Conservation (phyloP, 2,113 vertebrate genomes). For the Raphicerus campestris region DNA sequence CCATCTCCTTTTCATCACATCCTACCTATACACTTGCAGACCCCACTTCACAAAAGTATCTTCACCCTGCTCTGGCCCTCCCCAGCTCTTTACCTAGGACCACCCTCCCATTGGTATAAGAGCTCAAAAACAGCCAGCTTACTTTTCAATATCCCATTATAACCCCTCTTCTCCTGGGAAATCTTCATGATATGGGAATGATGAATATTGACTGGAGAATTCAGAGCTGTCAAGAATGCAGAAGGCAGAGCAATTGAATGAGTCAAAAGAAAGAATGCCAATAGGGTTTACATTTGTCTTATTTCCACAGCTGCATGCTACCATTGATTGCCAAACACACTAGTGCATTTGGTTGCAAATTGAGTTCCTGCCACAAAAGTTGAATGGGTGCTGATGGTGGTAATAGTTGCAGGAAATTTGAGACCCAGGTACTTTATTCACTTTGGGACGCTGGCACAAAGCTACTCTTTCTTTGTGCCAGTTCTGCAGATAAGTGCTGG, state of each 20-base stretch:
- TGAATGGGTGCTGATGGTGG: background rate
- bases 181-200: background rate
- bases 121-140: background rate
- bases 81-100: background rate
- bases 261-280: background rate
- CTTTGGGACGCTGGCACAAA: background rate
- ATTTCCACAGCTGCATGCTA: background rate
- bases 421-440: background rate
- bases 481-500: background rate
- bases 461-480: background rate
- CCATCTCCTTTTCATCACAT: background rate
- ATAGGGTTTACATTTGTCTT: background rate
- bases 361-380: background rate
- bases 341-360: background rate
- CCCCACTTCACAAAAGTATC: background rate
- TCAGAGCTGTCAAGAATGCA: background rate
- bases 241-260: background rate
- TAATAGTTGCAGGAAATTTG: background rate
- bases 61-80: background rate
- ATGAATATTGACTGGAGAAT: background rate
- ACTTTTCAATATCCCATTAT: background rate
- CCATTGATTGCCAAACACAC: background rate
- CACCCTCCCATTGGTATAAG: background rate
- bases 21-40: background rate
- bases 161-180: background rate